Evolutionary conservation across 1,140 invertebrate genomes (phyloP).

Genomic region (Agrypnia vestita): DNA sequence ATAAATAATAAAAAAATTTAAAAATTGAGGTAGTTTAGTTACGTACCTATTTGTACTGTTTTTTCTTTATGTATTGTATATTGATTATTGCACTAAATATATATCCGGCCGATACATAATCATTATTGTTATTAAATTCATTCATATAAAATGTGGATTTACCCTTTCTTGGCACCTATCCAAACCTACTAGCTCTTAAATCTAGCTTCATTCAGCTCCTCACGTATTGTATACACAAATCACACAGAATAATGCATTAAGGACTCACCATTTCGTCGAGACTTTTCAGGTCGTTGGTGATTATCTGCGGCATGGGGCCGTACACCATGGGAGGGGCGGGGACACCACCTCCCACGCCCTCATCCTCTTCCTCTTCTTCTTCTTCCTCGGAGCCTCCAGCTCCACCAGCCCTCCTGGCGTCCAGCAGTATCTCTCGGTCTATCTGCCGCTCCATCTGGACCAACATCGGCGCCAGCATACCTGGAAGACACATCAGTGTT

Average conservation of each 20-base stretch:
- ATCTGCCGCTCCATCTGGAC: slow-evolving; percentile 98
- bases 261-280: slow-evolving; percentile 95
- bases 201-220: no score
- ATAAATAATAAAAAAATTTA: no score
- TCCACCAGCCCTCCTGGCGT: slow-evolving; percentile 63
- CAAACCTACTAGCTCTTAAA: no score
- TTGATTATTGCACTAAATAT: no score
- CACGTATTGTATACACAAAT: not conserved
- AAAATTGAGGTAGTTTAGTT: no score
- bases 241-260: not conserved
- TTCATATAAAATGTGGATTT: no score
- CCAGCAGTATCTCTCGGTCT: slow-evolving; percentile 89
- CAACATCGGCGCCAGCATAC: slow-evolving; percentile 94
- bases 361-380: slow-evolving; percentile 74
- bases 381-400: slow-evolving; percentile 62
- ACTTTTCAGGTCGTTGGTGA: slow-evolving; percentile 94
- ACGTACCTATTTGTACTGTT: no score
- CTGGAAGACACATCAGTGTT: slow-evolving; percentile 71
- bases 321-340: slow-evolving; percentile 83
- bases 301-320: slow-evolving; percentile 88
- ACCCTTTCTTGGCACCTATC: no score
- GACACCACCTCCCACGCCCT: slow-evolving; percentile 81
- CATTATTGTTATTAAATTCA: no score
- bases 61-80: no score
- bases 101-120: no score